phyloP scores from a whole-genome alignment of 2,888 invertebrate species.

The Unio pictorum region DNA sequence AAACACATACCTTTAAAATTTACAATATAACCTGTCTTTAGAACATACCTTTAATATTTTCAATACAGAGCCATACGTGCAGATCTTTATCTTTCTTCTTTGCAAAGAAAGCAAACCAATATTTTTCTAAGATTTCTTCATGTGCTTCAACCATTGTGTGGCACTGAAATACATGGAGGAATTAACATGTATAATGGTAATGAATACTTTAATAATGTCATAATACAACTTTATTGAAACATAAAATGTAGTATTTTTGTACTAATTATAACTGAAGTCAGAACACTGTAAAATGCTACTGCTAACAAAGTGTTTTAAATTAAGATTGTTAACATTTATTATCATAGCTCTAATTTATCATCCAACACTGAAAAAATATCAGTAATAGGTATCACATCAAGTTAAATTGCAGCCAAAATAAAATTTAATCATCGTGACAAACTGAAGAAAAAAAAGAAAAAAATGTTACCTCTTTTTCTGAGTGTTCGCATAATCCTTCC shows the following conservation, averaged over 20 bases:
- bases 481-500: constrained; percentile 86
- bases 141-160: constrained; percentile 87
- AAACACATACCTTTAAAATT: too few relatives aligned
- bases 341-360: too few relatives aligned
- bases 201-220: too few relatives aligned
- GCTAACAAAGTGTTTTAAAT: too few relatives aligned
- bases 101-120: constrained; percentile 84
- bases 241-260: too few relatives aligned
- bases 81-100: constrained; percentile 77
- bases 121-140: constrained; percentile 87
- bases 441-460: neutral
- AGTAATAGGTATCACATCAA: neutral
- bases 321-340: too few relatives aligned
- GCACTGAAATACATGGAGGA: constrained; percentile 77
- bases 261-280: too few relatives aligned
- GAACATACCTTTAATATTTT: constrained; percentile 75
- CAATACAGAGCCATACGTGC: constrained; percentile 84
- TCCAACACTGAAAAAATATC: too few relatives aligned
- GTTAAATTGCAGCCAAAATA: neutral
- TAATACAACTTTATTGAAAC: too few relatives aligned
- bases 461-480: constrained; percentile 78
- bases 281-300: too few relatives aligned
- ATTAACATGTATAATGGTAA: too few relatives aligned
- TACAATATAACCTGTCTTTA: too few relatives aligned
- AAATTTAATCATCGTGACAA: neutral